A percentile compares a stretch with the other conserved stretches of the same genome.
Evolutionary conservation across 2,888 invertebrate species (phyloP).

Genomic region (Drosophila colorata): DNA sequence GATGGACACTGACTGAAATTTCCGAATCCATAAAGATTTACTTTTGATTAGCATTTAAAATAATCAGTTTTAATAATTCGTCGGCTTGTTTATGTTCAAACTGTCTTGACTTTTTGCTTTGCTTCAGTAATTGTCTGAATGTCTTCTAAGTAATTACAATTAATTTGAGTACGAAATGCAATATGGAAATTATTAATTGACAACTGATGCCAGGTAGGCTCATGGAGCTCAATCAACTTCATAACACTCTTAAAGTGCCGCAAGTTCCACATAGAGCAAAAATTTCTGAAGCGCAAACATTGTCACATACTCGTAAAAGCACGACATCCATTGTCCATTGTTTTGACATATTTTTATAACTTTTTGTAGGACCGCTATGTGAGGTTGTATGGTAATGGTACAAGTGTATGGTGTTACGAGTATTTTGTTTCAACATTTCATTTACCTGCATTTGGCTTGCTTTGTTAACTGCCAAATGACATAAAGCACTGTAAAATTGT

Average conservation of each 20-base stretch:
- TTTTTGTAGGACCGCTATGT: not conserved
- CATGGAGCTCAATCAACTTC: not conserved
- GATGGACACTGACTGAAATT: too few relatives aligned
- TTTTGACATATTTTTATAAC: conserved; percentile 20
- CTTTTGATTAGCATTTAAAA: too few relatives aligned
- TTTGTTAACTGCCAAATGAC: conserved; percentile 40
- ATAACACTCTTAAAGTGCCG: not conserved
- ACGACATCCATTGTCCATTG: conserved; percentile 16
- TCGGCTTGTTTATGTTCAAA: too few relatives aligned
- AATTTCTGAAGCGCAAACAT: conserved; percentile 13
- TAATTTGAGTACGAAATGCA: too few relatives aligned
- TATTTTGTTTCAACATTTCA: conserved; percentile 28
- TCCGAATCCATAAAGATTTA: too few relatives aligned
- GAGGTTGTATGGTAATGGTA: not conserved
- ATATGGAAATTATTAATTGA: too few relatives aligned
- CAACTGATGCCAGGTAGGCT: too few relatives aligned
- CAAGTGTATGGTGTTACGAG: conserved; percentile 1
- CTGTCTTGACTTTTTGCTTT: too few relatives aligned
- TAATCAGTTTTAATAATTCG: too few relatives aligned
- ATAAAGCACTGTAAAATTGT: conserved; percentile 29
- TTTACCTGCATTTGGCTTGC: conserved; percentile 31
- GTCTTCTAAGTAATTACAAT: too few relatives aligned
- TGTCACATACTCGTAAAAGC: conserved; percentile 18
- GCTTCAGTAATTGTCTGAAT: too few relatives aligned
- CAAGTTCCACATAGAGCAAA: not conserved